These are phyloP conservation scores for Dascyllus trimaculatus DNA, from an alignment of 2,113 vertebrate species.

Conservation along the genomic window DNA sequence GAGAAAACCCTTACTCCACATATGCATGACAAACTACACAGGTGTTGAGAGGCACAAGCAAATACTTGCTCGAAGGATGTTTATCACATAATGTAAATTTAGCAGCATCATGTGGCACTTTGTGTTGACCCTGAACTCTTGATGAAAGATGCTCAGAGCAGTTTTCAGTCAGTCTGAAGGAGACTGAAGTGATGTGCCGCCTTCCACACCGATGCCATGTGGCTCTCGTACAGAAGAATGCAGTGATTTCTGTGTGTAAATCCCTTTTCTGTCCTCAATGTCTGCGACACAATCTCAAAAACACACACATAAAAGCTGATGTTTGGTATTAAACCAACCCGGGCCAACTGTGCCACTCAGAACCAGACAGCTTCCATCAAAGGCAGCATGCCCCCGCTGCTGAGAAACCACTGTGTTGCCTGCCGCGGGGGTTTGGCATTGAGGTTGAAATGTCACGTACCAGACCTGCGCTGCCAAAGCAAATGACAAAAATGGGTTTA, in stretches of 20 bases:
- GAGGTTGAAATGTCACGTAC: constrained; percentile 59
- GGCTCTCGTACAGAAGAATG: constrained; percentile 9
- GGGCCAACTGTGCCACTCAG: constrained; percentile 43
- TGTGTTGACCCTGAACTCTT: not conserved
- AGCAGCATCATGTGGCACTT: not conserved
- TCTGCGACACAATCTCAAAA: constrained; percentile 29
- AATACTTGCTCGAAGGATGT: not conserved
- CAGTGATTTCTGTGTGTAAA: constrained; percentile 33
- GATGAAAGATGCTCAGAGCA: not conserved
- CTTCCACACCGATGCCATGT: not conserved
- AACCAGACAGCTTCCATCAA: constrained; percentile 50
- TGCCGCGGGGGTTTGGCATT: constrained; percentile 51
- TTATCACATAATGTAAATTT: not conserved
- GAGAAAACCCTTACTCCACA: no score
- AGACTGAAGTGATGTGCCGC: not conserved
- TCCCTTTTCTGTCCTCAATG: constrained; percentile 25
- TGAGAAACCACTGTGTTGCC: constrained; percentile 21
- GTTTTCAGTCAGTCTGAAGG: constrained; percentile 25
- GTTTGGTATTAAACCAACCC: constrained; percentile 45
- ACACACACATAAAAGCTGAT: constrained; percentile 45
- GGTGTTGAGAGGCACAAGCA: not conserved
- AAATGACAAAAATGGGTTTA: constrained; percentile 73
- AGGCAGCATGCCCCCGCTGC: constrained; percentile 42
- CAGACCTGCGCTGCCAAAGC: constrained; percentile 64
- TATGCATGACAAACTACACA: not conserved